Evolutionary conservation across 2,797 vertebrate species (phyloP), one percentile per base, ranked within the genome.

Genomic region (Pangasius larnaudii): DNA sequence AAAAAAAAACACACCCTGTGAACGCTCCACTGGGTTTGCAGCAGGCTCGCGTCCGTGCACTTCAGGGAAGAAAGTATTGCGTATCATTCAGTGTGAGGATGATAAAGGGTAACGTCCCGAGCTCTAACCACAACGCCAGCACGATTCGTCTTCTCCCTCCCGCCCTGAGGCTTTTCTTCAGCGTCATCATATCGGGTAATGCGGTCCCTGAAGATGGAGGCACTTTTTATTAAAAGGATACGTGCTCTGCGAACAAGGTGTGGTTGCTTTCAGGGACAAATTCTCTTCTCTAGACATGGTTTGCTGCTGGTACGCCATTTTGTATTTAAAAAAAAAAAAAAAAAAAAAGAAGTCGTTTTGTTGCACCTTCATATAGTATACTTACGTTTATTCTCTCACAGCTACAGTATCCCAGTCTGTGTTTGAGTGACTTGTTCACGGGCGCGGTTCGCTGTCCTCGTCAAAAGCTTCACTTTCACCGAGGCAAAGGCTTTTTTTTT

Each of bases 141-240:
- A 10, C 69, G 42, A 36, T 53, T 49, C 58, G 22, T 72, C 81
- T 69, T 2, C 58, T 56, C 22, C 18, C 78, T 27, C n/a, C 85
- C 85, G 56, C 87, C 80, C 87, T 53, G 80, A 89, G 91, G 87
- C 85, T 89, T 24, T 90, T 69, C 65, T 80, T 89, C 74, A 89
- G 63, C 71, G n/a, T 87, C 78, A 85, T 91, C 85, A 84, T 79
- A 56, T 88, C 77, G 56, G 80, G 84, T 88, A 74, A 86, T 85
- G 46, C 30, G 8, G 16, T 86, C 87, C 75, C 85, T 71, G 63
- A 74, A 84, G 75, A 85, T 30, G 72, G 16, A 89, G 86, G 8
- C 61, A 13, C 49, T 51, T 77, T 87, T 88, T 58, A 72, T 89
- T 83, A 88, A 74, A 72, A 65, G 67, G 56, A 75, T 53, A 11